Percentiles rank a stretch among this genome's conserved stretches.
Conservation (phyloP, 2,888 invertebrate genomes). For the Rhaphigaster nebulosa region DNA sequence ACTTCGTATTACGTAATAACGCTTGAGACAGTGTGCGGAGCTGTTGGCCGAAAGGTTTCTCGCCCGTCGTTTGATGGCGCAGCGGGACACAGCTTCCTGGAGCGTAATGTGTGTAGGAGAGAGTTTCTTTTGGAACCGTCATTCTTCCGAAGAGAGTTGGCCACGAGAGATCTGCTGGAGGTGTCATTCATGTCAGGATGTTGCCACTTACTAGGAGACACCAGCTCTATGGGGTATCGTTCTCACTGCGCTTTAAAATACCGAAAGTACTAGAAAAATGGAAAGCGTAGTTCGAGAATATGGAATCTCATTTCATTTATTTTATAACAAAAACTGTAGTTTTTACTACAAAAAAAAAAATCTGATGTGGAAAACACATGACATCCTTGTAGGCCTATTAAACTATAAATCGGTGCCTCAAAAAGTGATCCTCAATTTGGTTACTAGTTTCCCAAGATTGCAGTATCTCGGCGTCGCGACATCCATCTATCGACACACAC, state of each 20-base stretch:
- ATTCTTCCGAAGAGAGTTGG: not conserved
- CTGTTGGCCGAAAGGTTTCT: not conserved
- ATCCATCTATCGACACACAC: too few species aligned
- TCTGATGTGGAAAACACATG: too few species aligned
- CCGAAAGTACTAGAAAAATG: not conserved
- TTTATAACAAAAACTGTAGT: too few species aligned
- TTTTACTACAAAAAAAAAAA: too few species aligned
- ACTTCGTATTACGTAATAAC: not conserved
- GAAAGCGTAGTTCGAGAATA: not conserved
- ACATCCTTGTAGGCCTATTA: too few species aligned
- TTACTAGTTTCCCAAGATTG: too few species aligned
- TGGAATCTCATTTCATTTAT: too few species aligned
- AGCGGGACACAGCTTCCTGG: not conserved
- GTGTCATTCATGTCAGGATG: constrained; percentile 18
- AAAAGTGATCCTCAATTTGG: too few species aligned
- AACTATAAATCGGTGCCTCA: too few species aligned
- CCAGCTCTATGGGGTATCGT: not conserved
- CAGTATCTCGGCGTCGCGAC: too few species aligned
- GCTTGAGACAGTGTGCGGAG: not conserved
- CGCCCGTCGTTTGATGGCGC: not conserved
- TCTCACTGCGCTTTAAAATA: not conserved
- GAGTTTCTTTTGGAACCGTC: not conserved
- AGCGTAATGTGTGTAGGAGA: not conserved
- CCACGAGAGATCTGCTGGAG: not conserved
- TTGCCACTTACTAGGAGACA: not conserved